A percentile compares a stretch with the other conserved stretches of the same genome.
phyloP scores from a whole-genome alignment of 2,113 vertebrate genomes.

The Pelvicachromis taeniatus region DNA sequence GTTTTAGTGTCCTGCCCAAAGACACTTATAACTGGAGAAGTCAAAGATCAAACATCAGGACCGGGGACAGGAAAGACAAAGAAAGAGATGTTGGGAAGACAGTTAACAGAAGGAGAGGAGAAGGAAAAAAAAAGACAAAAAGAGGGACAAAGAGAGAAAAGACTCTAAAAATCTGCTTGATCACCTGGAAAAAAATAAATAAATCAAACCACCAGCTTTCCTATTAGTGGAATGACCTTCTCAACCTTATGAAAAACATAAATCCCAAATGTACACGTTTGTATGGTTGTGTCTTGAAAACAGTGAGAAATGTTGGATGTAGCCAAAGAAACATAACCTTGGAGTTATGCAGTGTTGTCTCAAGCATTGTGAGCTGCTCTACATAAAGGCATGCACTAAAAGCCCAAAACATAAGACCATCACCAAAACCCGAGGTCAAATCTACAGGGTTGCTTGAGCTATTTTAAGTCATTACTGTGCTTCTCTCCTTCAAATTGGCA shows the following conservation, averaged over 20 bases:
- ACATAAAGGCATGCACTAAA: background rate
- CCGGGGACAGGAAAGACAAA: background rate
- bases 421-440: background rate
- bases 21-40: background rate
- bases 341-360: background rate
- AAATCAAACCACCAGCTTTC: too few relatives aligned
- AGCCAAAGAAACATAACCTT: background rate
- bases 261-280: background rate
- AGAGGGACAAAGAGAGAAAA: background rate
- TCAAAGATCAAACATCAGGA: background rate
- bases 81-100: background rate
- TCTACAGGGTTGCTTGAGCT: background rate
- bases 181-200: too few relatives aligned
- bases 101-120: too few relatives aligned
- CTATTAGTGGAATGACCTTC: background rate
- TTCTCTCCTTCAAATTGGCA: background rate
- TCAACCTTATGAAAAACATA: background rate
- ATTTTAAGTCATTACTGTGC: background rate
- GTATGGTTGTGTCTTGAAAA: background rate
- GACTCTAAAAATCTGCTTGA: background rate
- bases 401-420: background rate
- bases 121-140: accelerated
- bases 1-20: background rate
- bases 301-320: background rate
- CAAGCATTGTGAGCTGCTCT: background rate